Evolutionary conservation across 2,113 vertebrate species (phyloP), one percentile per base, ranked within the genome.

Genomic region (Syrrhaptes paradoxus): DNA sequence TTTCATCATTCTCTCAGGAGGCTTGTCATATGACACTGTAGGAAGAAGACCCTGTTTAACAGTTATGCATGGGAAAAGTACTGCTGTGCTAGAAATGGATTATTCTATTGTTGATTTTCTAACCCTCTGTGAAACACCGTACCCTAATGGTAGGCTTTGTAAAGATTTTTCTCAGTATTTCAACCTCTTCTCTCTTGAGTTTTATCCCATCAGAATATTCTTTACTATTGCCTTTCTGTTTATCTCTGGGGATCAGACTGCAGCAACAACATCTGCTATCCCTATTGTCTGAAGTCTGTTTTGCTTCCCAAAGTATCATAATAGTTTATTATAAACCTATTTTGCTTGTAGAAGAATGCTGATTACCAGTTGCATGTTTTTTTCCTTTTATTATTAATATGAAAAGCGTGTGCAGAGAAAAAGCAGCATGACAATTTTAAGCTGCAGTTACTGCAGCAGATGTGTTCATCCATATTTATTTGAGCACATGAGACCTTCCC

Each of bases 31-130:
- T 38, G 99, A 99, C 94, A 99, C 99, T 48, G 99, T 99, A 81
- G 99, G 99, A 95, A 98, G 99, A 97, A 98, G 99, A 97, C 99
- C 99, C 41, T 99, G 99, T 97, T 97, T 99, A 97, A 99, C 99
- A 28, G 99, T 99, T 78, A 99, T 99, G 99, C 99, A 99, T 45
- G 99, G 99, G 62, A 99, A 99, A 96, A 99, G 99, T 92, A 99
- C 99, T 21, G 99, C 99, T 61, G 99, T 99, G 75, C 97, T 99
- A 95, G 99, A 99, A 98, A 99, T 99, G 99, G 99, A 99, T 98
- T 99, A 99, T 96, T 99, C 99, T 17, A 99, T 99, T 92, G 99
- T 99, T 95, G 99, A 99, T 97, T 99, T 99, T 96, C 98, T 99
- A 97, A 99, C 99, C 1, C 98, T 99, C 16, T 99, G 99, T 98